phyloP scores from a whole-genome alignment of 1,140 invertebrate species.

The Anastatus disparis region DNA sequence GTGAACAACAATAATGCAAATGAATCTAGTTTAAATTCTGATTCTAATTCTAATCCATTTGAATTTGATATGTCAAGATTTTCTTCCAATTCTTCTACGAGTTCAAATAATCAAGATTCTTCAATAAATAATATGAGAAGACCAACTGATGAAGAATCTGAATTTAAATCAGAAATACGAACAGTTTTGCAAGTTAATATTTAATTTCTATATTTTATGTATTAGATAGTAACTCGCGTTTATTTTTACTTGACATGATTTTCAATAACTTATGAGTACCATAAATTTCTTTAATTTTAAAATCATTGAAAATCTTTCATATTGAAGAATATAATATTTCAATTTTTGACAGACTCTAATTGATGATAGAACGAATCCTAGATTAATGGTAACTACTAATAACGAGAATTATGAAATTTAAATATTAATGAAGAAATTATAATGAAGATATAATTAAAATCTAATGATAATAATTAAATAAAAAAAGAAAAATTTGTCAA shows the following conservation, averaged over 20 bases:
- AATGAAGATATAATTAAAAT: no score
- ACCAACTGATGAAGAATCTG: not conserved
- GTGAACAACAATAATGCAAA: not conserved
- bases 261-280: no score
- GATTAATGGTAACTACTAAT: constrained; percentile 16
- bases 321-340: not conserved
- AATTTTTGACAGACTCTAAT: constrained; percentile 5
- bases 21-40: not conserved
- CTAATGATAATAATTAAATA: not conserved
- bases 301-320: not conserved
- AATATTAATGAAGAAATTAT: not conserved
- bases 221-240: not conserved
- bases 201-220: not conserved
- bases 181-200: constrained; percentile 18
- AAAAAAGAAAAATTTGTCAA: not conserved
- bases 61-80: constrained; percentile 3
- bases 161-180: constrained; percentile 7
- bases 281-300: not conserved
- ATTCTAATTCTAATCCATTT: not conserved
- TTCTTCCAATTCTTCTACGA: constrained; percentile 1
- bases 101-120: not conserved
- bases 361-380: not conserved
- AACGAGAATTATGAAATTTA: not conserved
- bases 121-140: not conserved
- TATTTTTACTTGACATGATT: no score